Percentiles rank a stretch among this genome's conserved stretches.
phyloP scores from a whole-genome alignment of 2,888 invertebrate species.

The Parnassius orleans region DNA sequence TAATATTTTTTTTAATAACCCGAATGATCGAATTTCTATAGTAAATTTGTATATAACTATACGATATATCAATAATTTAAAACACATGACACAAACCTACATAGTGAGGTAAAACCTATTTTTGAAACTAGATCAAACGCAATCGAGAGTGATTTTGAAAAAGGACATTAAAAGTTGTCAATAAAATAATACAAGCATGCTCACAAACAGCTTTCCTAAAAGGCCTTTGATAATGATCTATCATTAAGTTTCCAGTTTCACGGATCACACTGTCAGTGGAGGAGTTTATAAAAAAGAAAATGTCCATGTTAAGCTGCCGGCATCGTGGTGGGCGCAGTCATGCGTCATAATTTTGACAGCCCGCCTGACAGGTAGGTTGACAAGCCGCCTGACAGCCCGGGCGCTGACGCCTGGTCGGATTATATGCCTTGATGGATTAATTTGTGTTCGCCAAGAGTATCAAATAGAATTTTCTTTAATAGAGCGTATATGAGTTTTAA shows the following conservation, averaged over 20 bases:
- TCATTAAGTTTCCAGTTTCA: constrained; percentile 52
- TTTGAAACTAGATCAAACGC: too few species aligned
- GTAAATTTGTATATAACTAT: too few species aligned
- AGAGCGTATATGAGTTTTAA: constrained; percentile 46
- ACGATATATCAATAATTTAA: too few species aligned
- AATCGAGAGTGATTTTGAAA: too few species aligned
- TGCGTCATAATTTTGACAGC: constrained; percentile 75
- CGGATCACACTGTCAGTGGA: constrained; percentile 44
- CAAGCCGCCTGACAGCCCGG: constrained; percentile 51
- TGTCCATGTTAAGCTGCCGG: constrained; percentile 46
- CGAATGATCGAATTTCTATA: too few species aligned
- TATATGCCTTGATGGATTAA: constrained; percentile 75
- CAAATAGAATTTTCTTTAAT: constrained; percentile 48
- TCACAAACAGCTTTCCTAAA: constrained; percentile 29
- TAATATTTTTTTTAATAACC: too few species aligned
- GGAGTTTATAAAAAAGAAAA: constrained; percentile 31
- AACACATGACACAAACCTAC: too few species aligned
- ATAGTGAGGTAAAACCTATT: too few species aligned
- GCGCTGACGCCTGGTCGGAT: constrained; percentile 60
- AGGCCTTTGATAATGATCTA: constrained; percentile 38
- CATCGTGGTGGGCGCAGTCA: constrained; percentile 63
- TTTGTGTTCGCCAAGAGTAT: constrained; percentile 51
- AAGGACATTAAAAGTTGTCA: too few species aligned
- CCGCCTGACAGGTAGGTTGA: constrained; percentile 61
- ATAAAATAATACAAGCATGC: neutral